Base-by-base conservation (phyloP, 2,888 invertebrate species). In the Peribatodes rhomboidaria region DNA sequence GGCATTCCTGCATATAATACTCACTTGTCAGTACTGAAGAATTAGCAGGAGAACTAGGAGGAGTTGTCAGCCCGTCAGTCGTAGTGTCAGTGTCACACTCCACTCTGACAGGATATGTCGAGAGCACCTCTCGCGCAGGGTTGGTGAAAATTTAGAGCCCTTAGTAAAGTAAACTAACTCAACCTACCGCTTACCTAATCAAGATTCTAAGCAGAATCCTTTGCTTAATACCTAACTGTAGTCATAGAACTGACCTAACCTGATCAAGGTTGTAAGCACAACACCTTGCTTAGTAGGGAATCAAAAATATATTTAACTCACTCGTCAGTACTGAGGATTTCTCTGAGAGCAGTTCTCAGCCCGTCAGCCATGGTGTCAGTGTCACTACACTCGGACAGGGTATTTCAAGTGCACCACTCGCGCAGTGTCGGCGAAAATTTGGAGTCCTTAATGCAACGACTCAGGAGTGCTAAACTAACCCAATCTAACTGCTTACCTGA, bases 391-490 rank as follows among this genome's bases (percentile, higher is more conserved):
- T 9, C 33, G 62, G 0, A 76, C 54, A 0, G 77, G 83, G 57
- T 78, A 77, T 0, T 83, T 84, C 0, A 69, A 60, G 0, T 68
- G 47, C 4, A 71, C 78, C 0, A 76, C 76, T 0, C 77, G 63
- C 33, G 69, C 69, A 0, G 82, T 81, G 65, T 84, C 83, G 8
- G 70, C 63, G 0, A n/a, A n/a, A n/a, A n/a, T n/a, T n/a, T n/a
- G n/a, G n/a, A n/a, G n/a, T n/a, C n/a, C n/a, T n/a, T n/a, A n/a
- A n/a, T n/a, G n/a, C n/a, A n/a, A n/a, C 0, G 84, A 71, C 39
- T 84, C 84, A 10, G 82, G 44, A 0, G 75, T 77, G 11, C 81
- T n/a, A n/a, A n/a, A n/a, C n/a, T n/a, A n/a, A n/a, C n/a, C n/a
- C n/a, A n/a, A n/a, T n/a, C n/a, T n/a, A n/a, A n/a, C n/a, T n/a